Base-by-base conservation (phyloP, 2,113 vertebrate species). In the Gobiocypris rarus region DNA sequence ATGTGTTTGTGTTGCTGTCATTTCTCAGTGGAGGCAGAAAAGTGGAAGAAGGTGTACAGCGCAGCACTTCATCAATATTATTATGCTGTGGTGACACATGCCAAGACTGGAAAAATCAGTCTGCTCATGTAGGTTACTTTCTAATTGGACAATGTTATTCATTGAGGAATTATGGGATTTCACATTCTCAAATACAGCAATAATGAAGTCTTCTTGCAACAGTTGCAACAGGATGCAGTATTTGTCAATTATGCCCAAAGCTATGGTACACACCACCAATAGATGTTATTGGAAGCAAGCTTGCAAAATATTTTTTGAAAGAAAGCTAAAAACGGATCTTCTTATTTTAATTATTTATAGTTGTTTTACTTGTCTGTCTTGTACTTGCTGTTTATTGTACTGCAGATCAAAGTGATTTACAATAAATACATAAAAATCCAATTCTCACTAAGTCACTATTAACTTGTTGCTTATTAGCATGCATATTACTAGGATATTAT, bases 1-100 rank as follows among this genome's bases (percentile, higher is more conserved):
- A 52, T n/a, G 13, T 26, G 11, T 59, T 76, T 17, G 17, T 10
- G 4, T 26, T 70, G 28, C 50, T 74, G 73, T 81, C 54, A 59
- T 43, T 78, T 71, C 65, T 61, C 34, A 0, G 15, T 2, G 8
- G n/a, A 5, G 61, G 48, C 1, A 45, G 34, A 43, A 43, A 58
- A 31, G 48, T 9, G 15, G 61, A 73, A 78, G 38, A 61, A 75
- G 9, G 3, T 69, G 61, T 31, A 24, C 38, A 58, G 52, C 2
- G 17, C 26, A 45, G 52, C 34, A 71, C 69, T 75, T 50, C 63
- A 67, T 81, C 63, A 52, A 52, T 69, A 34, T 69, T 70, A 56
- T 41, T 82, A 41, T 5, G 48, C 11, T 56, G 11, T 13, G 45
- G 43, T 70, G 65, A 70, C 61, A 70, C 61, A 24, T 41, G 48